Percentiles rank a stretch among this genome's conserved stretches.
Evolutionary conservation across 1,140 invertebrate genomes (phyloP).

Genomic region (Pseudomyrmex gracilis): DNA sequence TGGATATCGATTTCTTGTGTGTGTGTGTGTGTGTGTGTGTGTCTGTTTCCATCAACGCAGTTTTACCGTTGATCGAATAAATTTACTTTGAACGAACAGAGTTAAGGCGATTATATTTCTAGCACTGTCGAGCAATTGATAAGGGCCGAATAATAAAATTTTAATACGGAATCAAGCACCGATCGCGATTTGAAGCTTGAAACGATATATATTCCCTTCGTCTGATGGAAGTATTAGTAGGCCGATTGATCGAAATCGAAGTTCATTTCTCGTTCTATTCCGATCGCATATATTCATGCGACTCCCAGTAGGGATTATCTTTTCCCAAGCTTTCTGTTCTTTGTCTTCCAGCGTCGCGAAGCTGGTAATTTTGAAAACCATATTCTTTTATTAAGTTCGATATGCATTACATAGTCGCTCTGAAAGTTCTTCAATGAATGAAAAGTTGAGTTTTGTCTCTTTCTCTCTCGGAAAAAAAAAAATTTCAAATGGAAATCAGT

Average conservation of each 20-base stretch:
- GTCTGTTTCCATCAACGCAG: neutral
- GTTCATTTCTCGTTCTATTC: neutral
- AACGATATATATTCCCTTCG: neutral
- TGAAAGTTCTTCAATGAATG: neutral
- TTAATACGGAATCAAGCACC: slow-evolving; percentile 14
- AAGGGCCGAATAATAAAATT: slow-evolving; percentile 45
- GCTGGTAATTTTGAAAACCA: neutral
- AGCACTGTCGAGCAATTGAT: neutral
- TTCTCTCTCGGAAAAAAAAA: neutral
- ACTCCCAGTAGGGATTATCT: neutral
- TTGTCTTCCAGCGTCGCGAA: neutral
- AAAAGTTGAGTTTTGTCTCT: slow-evolving; percentile 2
- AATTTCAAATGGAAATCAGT: neutral
- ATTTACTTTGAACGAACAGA: neutral
- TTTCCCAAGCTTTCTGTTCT: neutral
- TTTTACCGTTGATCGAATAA: slow-evolving; percentile 5
- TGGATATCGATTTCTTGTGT: slow-evolving; percentile 17
- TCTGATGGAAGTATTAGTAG: slow-evolving; percentile 11
- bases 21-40: too few relatives aligned
- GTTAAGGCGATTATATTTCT: slow-evolving; percentile 34
- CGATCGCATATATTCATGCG: neutral
- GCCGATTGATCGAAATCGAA: neutral
- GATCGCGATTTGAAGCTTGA: neutral
- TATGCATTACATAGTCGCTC: neutral
- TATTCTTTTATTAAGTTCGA: neutral